phyloP scores from a whole-genome alignment of 2,113 vertebrate species.

The Nipponia nippon region DNA sequence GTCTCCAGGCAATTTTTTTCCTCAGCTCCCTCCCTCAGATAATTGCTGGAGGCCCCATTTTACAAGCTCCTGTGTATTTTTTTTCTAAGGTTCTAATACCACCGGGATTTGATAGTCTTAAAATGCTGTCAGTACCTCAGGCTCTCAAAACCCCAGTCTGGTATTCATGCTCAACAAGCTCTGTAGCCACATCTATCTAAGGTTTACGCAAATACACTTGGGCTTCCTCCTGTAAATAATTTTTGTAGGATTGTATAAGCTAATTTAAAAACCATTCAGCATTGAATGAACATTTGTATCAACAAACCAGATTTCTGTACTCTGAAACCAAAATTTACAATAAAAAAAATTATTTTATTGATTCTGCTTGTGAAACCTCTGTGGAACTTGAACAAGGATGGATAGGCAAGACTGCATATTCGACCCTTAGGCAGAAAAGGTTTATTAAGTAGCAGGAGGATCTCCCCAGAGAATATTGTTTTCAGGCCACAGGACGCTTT shows the following conservation, averaged over 20 bases:
- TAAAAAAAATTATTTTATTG: background rate
- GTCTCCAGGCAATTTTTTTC: background rate
- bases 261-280: constrained; percentile 9
- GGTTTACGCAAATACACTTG: background rate
- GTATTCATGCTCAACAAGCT: background rate
- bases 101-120: background rate
- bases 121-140: background rate
- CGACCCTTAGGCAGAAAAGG: background rate
- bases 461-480: background rate
- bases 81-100: background rate
- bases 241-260: background rate
- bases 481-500: background rate
- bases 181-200: background rate
- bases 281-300: background rate
- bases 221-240: background rate
- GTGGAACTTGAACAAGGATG: background rate
- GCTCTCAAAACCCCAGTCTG: background rate
- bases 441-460: background rate
- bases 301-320: background rate
- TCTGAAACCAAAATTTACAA: background rate
- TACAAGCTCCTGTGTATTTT: background rate
- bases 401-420: background rate
- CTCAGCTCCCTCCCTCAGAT: background rate
- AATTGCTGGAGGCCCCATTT: background rate
- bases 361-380: background rate